phyloP scores from a whole-genome alignment of 2,113 vertebrate genomes.

The Pelodiscus sinensis region DNA sequence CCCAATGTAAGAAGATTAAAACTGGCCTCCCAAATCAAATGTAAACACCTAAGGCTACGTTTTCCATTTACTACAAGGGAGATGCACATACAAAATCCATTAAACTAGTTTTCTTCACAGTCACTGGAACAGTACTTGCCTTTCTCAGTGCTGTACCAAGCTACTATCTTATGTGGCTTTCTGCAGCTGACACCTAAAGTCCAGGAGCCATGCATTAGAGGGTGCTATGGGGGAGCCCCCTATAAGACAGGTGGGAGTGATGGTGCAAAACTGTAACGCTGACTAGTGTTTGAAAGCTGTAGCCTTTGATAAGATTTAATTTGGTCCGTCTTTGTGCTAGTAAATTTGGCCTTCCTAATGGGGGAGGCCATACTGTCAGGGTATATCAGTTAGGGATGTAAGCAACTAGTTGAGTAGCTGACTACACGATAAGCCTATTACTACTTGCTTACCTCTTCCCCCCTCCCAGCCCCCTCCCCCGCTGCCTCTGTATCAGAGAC shows the following conservation, averaged over 20 bases:
- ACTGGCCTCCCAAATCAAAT: background rate
- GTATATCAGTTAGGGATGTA: background rate
- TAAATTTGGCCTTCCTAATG: background rate
- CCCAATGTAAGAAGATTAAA: background rate
- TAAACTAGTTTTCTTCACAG: background rate
- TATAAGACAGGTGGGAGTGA: rapidly evolving
- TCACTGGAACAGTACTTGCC: background rate
- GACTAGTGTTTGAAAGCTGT: background rate
- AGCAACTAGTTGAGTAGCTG: too few species aligned
- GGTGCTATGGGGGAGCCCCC: background rate
- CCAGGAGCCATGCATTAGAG: background rate
- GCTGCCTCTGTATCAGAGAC: too few species aligned
- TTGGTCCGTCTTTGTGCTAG: background rate
- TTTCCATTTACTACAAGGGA: background rate
- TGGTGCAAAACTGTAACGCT: too few species aligned
- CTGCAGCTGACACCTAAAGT: background rate
- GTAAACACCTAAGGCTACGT: background rate
- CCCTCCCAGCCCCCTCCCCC: too few species aligned
- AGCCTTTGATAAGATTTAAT: background rate
- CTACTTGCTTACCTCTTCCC: too few species aligned
- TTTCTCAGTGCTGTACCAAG: background rate
- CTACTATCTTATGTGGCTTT: background rate
- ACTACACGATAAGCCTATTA: too few species aligned
- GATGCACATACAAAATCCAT: background rate
- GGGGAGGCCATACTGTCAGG: background rate